A percentile compares a stretch with the other conserved stretches of the same genome.
These are phyloP conservation scores for Dugesia japonica DNA, from an alignment of 2,888 invertebrate species.

Conservation along the genomic window DNA sequence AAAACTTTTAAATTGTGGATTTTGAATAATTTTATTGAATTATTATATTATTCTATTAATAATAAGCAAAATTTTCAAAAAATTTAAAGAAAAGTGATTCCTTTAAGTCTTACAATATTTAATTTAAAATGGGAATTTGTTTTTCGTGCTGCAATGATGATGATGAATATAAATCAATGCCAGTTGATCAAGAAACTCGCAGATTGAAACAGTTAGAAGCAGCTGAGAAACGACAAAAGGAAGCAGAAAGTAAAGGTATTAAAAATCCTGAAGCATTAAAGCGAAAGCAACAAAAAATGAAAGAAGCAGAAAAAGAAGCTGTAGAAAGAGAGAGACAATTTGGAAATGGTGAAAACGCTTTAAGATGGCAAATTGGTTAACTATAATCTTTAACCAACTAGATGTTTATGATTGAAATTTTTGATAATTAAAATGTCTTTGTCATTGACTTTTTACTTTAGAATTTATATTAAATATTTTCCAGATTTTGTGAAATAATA, in stretches of 20 bases:
- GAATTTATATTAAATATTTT: no score
- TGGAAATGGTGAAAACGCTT: not conserved
- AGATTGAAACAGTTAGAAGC: conserved; percentile 13
- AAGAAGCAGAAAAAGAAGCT: not conserved
- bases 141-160: not conserved
- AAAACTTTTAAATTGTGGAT: no score
- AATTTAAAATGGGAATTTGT: not conserved
- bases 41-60: no score
- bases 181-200: conserved; percentile 21
- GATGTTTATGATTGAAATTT: no score
- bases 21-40: no score
- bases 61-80: no score
- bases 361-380: not conserved
- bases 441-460: no score
- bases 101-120: no score
- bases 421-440: no score
- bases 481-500: no score
- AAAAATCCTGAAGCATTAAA: conserved; percentile 17
- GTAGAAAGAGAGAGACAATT: not conserved
- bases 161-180: not conserved
- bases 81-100: no score
- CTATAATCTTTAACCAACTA: no score
- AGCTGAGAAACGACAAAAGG: conserved; percentile 12
- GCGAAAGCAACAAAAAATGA: not conserved
- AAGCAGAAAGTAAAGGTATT: not conserved